A percentile compares a stretch with the other conserved stretches of the same genome.
These are phyloP conservation scores for Stichopus chloronotus DNA, from an alignment of 35 echinoderm and acorn worm genomes.

Conservation along the genomic window DNA sequence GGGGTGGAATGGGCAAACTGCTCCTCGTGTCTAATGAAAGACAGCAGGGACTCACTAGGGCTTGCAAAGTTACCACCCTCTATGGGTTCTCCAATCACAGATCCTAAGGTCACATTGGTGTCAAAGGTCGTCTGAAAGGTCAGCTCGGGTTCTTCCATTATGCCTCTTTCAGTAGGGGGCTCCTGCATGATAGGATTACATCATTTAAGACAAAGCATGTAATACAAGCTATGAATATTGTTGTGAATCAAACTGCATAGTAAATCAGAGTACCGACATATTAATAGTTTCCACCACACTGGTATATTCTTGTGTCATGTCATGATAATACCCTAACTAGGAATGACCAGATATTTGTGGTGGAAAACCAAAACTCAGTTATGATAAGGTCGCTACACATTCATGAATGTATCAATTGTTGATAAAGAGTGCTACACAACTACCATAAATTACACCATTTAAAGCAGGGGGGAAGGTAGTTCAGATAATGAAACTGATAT, in stretches of 20 bases:
- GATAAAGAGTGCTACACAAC: too few species aligned
- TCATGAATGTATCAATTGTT: too few species aligned
- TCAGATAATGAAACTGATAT: too few species aligned
- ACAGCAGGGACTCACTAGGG: constrained; percentile 61
- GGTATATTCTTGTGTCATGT: too few species aligned
- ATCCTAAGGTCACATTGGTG: constrained; percentile 45
- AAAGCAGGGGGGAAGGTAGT: too few species aligned
- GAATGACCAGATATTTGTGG: too few species aligned
- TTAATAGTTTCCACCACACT: too few species aligned
- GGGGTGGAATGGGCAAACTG: constrained; percentile 52
- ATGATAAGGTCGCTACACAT: too few species aligned
- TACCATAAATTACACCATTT: too few species aligned
- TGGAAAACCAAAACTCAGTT: too few species aligned
- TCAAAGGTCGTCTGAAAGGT: constrained; percentile 66
- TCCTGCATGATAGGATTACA: neutral
- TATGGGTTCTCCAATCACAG: neutral
- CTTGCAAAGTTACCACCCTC: neutral
- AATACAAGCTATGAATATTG: neutral
- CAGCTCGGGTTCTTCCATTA: constrained; percentile 71
- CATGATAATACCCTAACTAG: too few species aligned
- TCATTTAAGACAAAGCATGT: neutral
- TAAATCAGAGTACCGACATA: neutral
- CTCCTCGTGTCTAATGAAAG: constrained; percentile 64
- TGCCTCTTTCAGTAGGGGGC: constrained; percentile 43
- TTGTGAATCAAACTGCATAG: neutral